Conservation (phyloP, 2,113 vertebrate genomes). For the Fregetta grallaria region DNA sequence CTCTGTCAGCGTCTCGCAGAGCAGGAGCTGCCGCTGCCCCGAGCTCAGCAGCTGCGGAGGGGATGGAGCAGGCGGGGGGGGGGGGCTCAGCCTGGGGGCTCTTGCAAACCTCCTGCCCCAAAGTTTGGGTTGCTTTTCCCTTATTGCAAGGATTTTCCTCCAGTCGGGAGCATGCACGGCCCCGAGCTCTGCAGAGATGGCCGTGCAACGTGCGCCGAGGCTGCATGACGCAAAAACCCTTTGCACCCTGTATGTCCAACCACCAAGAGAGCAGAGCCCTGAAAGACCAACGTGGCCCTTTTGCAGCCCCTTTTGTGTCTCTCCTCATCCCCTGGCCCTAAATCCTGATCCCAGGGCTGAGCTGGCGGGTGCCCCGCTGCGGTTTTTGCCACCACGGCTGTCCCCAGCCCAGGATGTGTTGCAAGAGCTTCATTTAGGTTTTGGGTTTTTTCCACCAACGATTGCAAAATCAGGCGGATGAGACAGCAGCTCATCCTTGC, state of each 20-base stretch:
- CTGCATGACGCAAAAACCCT: background rate
- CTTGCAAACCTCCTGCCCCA: background rate
- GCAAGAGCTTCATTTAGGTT: background rate
- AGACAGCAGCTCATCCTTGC: background rate
- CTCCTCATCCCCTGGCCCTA: background rate
- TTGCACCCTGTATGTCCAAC: background rate
- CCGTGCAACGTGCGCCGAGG: rapidly evolving
- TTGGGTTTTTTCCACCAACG: background rate
- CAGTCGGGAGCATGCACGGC: rapidly evolving
- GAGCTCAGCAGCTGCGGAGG: constrained; percentile 82
- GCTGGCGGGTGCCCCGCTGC: rapidly evolving
- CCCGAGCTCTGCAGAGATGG: background rate
- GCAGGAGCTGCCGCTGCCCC: constrained; percentile 86
- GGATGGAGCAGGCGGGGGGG: background rate
- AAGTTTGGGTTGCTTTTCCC: background rate
- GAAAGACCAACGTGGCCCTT: rapidly evolving
- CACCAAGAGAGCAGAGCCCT: background rate
- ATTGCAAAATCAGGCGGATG: background rate
- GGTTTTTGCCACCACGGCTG: background rate
- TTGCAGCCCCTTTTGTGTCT: background rate
- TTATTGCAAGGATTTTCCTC: background rate
- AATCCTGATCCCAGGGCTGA: background rate
- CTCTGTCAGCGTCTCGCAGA: constrained; percentile 88
- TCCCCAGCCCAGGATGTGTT: background rate
- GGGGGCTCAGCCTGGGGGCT: background rate